Conservation (phyloP, 2,797 vertebrate species). For the Schizothorax lantsangensis region DNA sequence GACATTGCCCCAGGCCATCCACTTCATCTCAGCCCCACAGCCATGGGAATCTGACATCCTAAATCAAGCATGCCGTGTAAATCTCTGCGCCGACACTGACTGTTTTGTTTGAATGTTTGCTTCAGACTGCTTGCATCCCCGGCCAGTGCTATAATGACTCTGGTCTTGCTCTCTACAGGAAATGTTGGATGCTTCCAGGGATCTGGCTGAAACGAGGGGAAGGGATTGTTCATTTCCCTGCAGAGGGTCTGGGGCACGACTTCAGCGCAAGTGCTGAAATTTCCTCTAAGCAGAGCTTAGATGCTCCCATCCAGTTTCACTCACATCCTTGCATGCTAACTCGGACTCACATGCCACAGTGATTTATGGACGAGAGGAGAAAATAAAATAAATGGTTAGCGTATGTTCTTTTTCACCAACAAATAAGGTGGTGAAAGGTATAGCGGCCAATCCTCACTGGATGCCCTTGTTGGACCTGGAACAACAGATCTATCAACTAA, state of each 20-base stretch:
- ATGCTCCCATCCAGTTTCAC: constrained; percentile 8
- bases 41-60: constrained; percentile 46
- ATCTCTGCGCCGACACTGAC: constrained; percentile 8
- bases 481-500: background rate
- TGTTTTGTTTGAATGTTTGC: constrained; percentile 64
- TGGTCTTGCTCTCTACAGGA: constrained; percentile 51
- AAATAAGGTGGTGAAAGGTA: background rate
- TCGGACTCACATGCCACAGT: constrained; percentile 32
- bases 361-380: constrained; percentile 72
- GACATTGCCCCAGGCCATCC: constrained; percentile 45
- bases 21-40: constrained; percentile 43
- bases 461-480: background rate
- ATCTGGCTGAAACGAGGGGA: constrained; percentile 40
- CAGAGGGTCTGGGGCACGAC: constrained; percentile 27
- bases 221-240: constrained; percentile 37
- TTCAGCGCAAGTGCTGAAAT: constrained; percentile 21
- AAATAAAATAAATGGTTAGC: constrained; percentile 61
- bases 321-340: constrained; percentile 14
- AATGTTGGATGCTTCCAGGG: constrained; percentile 57
- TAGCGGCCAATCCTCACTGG: background rate
- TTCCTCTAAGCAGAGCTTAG: constrained; percentile 6
- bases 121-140: constrained; percentile 38
- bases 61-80: constrained; percentile 41
- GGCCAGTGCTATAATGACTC: constrained; percentile 49
- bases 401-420: constrained; percentile 70